These are phyloP conservation scores for Pachypanchax playfairii DNA, from an alignment of 2,113 vertebrate species.

Conservation along the genomic window DNA sequence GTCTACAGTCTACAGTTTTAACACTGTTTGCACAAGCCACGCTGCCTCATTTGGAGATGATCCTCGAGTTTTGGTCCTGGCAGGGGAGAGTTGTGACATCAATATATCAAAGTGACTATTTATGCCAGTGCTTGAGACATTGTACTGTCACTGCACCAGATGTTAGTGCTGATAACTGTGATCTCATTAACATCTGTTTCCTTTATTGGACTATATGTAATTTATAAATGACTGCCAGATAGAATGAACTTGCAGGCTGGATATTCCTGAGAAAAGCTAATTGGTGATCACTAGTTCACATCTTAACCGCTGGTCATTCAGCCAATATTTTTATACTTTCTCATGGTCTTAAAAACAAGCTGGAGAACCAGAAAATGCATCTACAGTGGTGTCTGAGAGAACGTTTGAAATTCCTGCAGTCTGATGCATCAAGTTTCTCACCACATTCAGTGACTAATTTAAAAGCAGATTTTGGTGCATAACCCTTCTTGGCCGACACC, in stretches of 20 bases:
- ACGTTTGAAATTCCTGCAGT: neutral
- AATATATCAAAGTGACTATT: too few species aligned
- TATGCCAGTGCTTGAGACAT: too few species aligned
- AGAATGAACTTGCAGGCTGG: neutral
- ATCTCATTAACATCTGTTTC: neutral
- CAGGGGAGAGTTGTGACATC: too few species aligned
- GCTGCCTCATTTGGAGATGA: too few species aligned
- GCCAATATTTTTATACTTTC: neutral
- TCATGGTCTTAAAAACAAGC: neutral
- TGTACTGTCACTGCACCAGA: too few species aligned
- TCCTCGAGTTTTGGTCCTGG: too few species aligned
- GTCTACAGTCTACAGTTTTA: too few species aligned
- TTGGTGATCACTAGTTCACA: neutral
- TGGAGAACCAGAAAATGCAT: neutral
- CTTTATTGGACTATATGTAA: neutral
- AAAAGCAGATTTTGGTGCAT: constrained; percentile 1
- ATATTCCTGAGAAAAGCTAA: neutral
- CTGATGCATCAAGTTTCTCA: neutral
- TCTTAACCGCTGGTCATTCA: neutral
- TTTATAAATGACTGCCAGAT: neutral
- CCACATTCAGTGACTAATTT: constrained; percentile 10
- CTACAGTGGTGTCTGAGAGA: too few species aligned
- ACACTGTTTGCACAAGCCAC: too few species aligned
- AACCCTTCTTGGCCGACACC: constrained; percentile 11
- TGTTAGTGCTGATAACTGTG: too few species aligned